These are phyloP conservation scores for Acleris emargana DNA, from an alignment of 2,888 invertebrate genomes.

Conservation along the genomic window DNA sequence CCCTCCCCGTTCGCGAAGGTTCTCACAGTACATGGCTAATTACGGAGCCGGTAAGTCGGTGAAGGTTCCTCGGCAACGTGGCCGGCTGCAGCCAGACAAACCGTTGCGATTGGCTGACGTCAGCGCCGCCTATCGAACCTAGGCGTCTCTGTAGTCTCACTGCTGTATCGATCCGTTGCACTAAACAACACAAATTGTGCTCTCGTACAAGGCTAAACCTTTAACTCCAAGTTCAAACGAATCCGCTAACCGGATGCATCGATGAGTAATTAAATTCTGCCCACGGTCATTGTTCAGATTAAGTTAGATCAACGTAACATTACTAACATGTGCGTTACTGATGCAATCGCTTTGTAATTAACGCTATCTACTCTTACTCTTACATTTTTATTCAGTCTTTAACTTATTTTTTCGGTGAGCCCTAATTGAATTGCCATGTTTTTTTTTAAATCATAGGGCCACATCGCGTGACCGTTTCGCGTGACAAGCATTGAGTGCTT, in stretches of 20 bases:
- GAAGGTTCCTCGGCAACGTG: slow-evolving; percentile 76
- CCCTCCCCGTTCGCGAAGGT: slow-evolving; percentile 54
- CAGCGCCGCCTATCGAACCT: slow-evolving; percentile 73
- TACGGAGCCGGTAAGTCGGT: slow-evolving; percentile 78
- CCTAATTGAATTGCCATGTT: slow-evolving; percentile 47
- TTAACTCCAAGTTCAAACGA: slow-evolving; percentile 10
- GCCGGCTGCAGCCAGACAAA: slow-evolving; percentile 67
- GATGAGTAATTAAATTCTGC: slow-evolving; percentile 38
- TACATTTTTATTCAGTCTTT: slow-evolving; percentile 6
- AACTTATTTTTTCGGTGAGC: slow-evolving; percentile 52
- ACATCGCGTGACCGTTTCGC: slow-evolving; percentile 71
- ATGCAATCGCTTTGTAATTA: background rate
- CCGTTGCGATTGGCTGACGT: slow-evolving; percentile 68
- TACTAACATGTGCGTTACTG: background rate
- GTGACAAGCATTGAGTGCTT: slow-evolving; percentile 61
- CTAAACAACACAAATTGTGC: slow-evolving; percentile 54
- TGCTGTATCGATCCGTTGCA: slow-evolving; percentile 77
- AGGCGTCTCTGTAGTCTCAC: slow-evolving; percentile 64
- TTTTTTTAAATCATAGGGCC: slow-evolving; percentile 62
- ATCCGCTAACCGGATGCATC: slow-evolving; percentile 39
- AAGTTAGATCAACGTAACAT: slow-evolving; percentile 7
- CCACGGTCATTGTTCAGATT: slow-evolving; percentile 28
- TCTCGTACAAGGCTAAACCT: slow-evolving; percentile 7
- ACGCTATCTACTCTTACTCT: slow-evolving; percentile 4
- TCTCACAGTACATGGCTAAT: slow-evolving; percentile 65